Conservation (phyloP, 1,140 invertebrate genomes). For the Diorhabda sublineata region DNA sequence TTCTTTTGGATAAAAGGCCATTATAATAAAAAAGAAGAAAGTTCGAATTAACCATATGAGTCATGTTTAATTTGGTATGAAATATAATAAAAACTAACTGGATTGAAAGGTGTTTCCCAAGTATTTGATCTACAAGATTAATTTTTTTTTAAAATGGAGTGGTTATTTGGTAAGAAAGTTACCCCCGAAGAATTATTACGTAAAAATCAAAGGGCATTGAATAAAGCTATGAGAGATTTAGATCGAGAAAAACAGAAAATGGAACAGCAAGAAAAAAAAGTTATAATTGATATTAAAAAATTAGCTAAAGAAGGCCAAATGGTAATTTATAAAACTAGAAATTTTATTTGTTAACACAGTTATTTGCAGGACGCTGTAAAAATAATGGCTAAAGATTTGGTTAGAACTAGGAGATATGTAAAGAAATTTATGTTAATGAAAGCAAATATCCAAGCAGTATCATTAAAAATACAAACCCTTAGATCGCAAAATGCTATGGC, state of each 20-base stretch:
- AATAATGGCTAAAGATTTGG: constrained; percentile 99
- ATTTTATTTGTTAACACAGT: constrained; percentile 2
- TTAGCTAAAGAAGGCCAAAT: constrained; percentile 99
- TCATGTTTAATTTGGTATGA: no score
- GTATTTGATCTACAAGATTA: no score
- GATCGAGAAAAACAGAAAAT: constrained; percentile 92
- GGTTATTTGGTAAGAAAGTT: constrained; percentile 94
- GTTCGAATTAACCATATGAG: no score
- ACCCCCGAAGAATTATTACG: constrained; percentile 97
- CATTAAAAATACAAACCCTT: constrained; percentile 96
- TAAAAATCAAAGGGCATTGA: constrained; percentile 97
- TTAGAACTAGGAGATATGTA: constrained; percentile 89
- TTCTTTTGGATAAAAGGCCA: no score
- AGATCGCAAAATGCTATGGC: constrained; percentile 99
- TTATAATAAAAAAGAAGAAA: no score
- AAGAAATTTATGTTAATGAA: constrained; percentile 99
- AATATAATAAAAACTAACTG: no score
- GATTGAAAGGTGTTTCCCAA: no score
- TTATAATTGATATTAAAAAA: constrained; percentile 98
- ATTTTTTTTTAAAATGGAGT: constrained; percentile 68
- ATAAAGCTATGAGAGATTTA: constrained; percentile 96
- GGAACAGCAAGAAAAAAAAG: constrained; percentile 99
- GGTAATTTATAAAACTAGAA: constrained; percentile 54
- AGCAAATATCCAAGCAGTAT: constrained; percentile 98
- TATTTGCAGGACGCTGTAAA: constrained; percentile 90